A percentile compares a stretch with the other conserved stretches of the same genome.
Conservation (phyloP, 1,140 invertebrate genomes). For the Drosophila willistoni region DNA sequence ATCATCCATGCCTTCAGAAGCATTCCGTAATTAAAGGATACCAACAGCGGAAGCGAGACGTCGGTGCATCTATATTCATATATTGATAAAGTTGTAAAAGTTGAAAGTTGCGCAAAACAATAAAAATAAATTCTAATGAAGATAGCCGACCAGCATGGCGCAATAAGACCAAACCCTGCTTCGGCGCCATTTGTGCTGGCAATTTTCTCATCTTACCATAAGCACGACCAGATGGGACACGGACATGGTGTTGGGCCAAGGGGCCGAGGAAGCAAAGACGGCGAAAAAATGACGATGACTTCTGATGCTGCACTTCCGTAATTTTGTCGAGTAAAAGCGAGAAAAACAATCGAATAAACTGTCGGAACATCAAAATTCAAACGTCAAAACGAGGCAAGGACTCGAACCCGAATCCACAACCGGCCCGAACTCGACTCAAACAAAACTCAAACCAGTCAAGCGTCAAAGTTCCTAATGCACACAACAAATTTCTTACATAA, state of each 20-base stretch:
- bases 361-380: constrained; percentile 81
- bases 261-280: background rate
- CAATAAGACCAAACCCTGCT: constrained; percentile 40
- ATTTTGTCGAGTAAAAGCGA: constrained; percentile 71
- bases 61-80: constrained; percentile 75
- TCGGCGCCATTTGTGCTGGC: constrained; percentile 70
- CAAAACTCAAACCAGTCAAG: constrained; percentile 60
- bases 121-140: constrained; percentile 81
- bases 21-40: constrained; percentile 69
- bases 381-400: constrained; percentile 67
- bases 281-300: constrained; percentile 41
- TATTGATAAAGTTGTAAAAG: constrained; percentile 81
- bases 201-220: constrained; percentile 75
- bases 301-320: constrained; percentile 77
- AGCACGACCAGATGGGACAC: constrained; percentile 52
- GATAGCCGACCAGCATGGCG: constrained; percentile 75
- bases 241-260: background rate
- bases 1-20: constrained; percentile 22
- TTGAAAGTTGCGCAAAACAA: constrained; percentile 80
- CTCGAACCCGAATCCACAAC: constrained; percentile 24
- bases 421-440: constrained; percentile 15
- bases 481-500: constrained; percentile 81
- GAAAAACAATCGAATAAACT: constrained; percentile 82
- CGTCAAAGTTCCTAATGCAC: constrained; percentile 82
- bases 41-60: constrained; percentile 26